These are phyloP conservation scores for Nothoprocta pentlandii DNA, from an alignment of 2,113 vertebrate species.

Conservation along the genomic window DNA sequence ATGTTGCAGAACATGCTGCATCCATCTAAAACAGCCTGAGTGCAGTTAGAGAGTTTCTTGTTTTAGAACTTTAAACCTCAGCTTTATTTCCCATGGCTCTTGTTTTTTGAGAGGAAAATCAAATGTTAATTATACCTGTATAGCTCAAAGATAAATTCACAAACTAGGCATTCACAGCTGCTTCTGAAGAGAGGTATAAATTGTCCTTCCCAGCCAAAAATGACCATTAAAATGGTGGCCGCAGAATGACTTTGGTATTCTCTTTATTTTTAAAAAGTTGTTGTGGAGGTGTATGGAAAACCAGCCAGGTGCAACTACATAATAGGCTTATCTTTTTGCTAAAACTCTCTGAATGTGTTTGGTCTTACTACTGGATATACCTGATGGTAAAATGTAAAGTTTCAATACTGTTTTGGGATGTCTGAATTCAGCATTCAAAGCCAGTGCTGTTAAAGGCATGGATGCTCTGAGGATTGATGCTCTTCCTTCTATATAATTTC, in stretches of 20 bases:
- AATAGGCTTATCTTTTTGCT: not conserved
- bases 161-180: not conserved
- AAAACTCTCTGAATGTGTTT: not conserved
- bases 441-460: not conserved
- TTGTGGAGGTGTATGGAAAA: not conserved
- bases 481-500: not conserved
- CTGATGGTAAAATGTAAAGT: not conserved
- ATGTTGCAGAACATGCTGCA: not conserved
- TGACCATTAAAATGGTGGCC: not conserved
- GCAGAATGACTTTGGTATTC: fast-evolving
- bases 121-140: not conserved
- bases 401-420: not conserved
- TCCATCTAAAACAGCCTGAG: not conserved
- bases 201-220: not conserved
- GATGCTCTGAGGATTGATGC: not conserved
- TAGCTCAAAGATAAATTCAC: not conserved
- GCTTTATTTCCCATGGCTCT: not conserved
- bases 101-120: not conserved
- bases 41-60: not conserved
- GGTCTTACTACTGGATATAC: not conserved
- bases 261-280: not conserved
- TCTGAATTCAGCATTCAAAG: not conserved
- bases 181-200: not conserved
- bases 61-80: not conserved
- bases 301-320: fast-evolving